A percentile compares a stretch with the other conserved stretches of the same genome.
These are phyloP conservation scores for Heliconius congener DNA, from an alignment of 1,140 invertebrate species.

Conservation along the genomic window DNA sequence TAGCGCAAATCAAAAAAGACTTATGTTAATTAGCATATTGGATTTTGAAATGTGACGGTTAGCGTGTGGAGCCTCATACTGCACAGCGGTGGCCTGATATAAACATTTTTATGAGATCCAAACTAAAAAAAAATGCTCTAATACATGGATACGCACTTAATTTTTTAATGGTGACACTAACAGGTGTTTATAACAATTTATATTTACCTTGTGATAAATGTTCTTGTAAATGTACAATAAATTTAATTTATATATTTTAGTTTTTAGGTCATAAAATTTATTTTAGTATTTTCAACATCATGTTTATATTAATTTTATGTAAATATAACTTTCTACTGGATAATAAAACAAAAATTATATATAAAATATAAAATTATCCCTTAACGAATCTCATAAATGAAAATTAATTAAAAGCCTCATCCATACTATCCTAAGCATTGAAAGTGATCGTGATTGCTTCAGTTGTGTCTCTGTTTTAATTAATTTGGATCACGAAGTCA, in stretches of 20 bases:
- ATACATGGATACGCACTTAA: slow-evolving; percentile 46
- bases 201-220: neutral
- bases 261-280: neutral
- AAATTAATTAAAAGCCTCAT: slow-evolving; percentile 41
- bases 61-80: slow-evolving; percentile 64
- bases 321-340: neutral
- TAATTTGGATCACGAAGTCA: slow-evolving; percentile 80
- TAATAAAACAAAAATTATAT: neutral
- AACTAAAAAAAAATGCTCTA: slow-evolving; percentile 12
- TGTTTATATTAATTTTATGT: neutral
- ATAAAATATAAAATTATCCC: neutral
- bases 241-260: neutral
- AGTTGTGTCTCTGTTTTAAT: slow-evolving; percentile 79
- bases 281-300: neutral
- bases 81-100: slow-evolving; percentile 71
- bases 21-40: slow-evolving; percentile 80
- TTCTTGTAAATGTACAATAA: slow-evolving; percentile 6
- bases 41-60: slow-evolving; percentile 79
- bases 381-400: neutral
- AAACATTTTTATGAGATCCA: slow-evolving; percentile 59
- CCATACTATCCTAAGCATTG: slow-evolving; percentile 58
- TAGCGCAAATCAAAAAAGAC: slow-evolving; percentile 74
- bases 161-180: slow-evolving; percentile 23
- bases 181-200: slow-evolving; percentile 26
- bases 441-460: slow-evolving; percentile 76